phyloP scores from a whole-genome alignment of 2,888 invertebrate genomes.

The Nasonovia ribisnigri region DNA sequence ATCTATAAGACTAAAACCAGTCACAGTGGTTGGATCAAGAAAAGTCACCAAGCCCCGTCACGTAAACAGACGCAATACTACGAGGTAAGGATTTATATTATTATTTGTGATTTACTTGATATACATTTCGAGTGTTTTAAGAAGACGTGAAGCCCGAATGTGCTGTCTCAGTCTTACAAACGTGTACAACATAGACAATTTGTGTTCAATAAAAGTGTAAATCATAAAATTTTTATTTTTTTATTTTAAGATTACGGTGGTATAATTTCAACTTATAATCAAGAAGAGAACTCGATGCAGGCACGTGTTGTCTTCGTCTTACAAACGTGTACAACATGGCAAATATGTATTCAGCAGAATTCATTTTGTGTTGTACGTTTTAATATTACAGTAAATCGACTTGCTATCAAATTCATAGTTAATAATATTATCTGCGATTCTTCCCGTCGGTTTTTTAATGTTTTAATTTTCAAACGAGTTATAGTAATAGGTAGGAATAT shows the following conservation, averaged over 20 bases:
- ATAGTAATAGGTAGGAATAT: background rate
- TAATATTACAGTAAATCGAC: background rate
- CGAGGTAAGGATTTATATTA: background rate
- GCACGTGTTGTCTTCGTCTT: background rate
- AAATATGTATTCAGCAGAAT: background rate
- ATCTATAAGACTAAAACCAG: background rate
- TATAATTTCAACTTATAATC: no score
- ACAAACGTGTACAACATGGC: background rate
- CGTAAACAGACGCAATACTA: background rate
- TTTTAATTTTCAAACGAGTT: background rate
- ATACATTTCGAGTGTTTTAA: background rate
- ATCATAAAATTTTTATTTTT: no score
- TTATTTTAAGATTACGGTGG: no score
- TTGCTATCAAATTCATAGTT: background rate
- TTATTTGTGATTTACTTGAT: background rate
- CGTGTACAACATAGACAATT: background rate
- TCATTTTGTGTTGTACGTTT: background rate
- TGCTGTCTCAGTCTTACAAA: background rate
- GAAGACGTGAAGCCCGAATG: background rate
- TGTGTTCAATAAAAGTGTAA: background rate
- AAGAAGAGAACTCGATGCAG: background rate
- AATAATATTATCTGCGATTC: background rate
- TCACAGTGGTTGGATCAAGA: background rate
- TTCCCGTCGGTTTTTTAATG: background rate
- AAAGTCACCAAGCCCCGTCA: background rate